Base-by-base conservation (phyloP, 2,113 vertebrate species). In the Tragelaphus strepsiceros region DNA sequence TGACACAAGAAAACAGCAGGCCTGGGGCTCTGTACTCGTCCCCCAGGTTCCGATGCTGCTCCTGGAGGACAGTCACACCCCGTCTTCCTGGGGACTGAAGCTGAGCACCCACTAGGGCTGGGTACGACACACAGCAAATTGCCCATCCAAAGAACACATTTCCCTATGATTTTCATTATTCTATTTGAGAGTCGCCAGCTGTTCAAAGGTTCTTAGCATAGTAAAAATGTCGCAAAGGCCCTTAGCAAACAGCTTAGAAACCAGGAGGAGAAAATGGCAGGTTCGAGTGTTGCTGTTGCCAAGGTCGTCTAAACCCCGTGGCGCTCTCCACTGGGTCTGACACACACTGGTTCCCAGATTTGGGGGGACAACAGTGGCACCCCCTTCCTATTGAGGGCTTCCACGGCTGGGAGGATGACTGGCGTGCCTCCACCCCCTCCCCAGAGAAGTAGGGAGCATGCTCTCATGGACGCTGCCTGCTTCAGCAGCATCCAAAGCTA, bases 171-270 rank as follows among this genome's bases (percentile, higher is more conserved):
- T 59, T 61, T 13, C 51, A 61, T 92, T 67, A 61, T 58, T 92
- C 85, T 56, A 92, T 39, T n/a, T 82, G 91, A 62, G 14, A 91
- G 16, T 61, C 35, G 17, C 88, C 78, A 71, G 92, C 87, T 92
- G 80, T 71, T 95, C 74, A 78, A 82, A 96, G 83, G 28, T 78
- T 95, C 83, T 94, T 56, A 88, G 87, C 46, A n/a, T 77, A 94
- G n/a, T 91, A 88, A 82, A 91, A 56, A 81, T 56, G n/a, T 32
- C 59, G 10, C 82, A 90, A 78, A 91, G 54, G 53, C 58, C 92
- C 80, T 64, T 53, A 54, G 71, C 87, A 88, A 80, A 89, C 58
- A 67, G 54, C 87, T 92, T 51, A 62, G 87, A 89, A 97, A 93
- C 21, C 4, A 81, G 94, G 64, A 86, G 56, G 64, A 86, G 82